These are phyloP conservation scores for Rhizomys pruinosus DNA, from an alignment of 2,113 vertebrate genomes.

Conservation along the genomic window DNA sequence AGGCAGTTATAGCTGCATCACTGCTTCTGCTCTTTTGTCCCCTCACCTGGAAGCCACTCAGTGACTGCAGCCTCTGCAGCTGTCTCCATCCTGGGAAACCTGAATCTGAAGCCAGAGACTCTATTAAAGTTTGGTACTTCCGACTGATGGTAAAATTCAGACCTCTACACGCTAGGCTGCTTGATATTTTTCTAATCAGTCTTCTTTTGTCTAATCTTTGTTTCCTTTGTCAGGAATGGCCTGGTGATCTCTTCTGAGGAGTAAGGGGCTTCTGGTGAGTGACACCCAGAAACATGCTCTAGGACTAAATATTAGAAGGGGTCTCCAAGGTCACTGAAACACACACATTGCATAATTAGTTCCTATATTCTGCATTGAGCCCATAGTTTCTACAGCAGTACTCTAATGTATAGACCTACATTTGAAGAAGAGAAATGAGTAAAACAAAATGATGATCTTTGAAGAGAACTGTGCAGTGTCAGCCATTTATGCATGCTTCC, in stretches of 20 bases:
- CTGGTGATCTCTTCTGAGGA: slow-evolving; percentile 39
- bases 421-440: slow-evolving; percentile 15
- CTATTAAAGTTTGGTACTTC: slow-evolving; percentile 55
- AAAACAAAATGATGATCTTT: not conserved
- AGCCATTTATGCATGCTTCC: not conserved
- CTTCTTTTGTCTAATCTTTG: not conserved
- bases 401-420: not conserved
- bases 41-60: slow-evolving; percentile 63
- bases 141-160: slow-evolving; percentile 55
- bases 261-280: not conserved
- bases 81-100: slow-evolving; percentile 46
- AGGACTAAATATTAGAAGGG: slow-evolving; percentile 10
- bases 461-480: not conserved
- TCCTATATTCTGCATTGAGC: not conserved
- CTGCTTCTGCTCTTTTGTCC: slow-evolving; percentile 59
- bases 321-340: not conserved
- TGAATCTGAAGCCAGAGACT: slow-evolving; percentile 55
- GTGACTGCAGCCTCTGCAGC: slow-evolving; percentile 48
- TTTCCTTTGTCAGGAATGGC: slow-evolving; percentile 33
- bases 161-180: not conserved
- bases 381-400: not conserved
- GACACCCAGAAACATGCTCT: not conserved
- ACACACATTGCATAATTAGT: not conserved
- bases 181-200: slow-evolving; percentile 53
- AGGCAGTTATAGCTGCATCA: not conserved